Base-by-base conservation (phyloP, 2,888 invertebrate species). In the Amphipyra berbera region DNA sequence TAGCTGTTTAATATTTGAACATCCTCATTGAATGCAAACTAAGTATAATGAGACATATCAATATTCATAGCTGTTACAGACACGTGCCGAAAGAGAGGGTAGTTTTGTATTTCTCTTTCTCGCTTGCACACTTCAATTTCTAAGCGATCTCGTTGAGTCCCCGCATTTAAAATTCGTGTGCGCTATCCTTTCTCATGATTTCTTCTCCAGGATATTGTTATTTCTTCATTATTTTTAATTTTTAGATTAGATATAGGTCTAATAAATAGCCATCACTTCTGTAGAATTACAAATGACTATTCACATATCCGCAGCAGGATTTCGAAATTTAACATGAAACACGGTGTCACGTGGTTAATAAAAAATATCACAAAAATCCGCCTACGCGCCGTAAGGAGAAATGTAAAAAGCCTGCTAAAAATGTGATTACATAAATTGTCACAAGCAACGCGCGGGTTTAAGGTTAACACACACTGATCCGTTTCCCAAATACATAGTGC, bases 401-500 rank as follows among this genome's bases (percentile, higher is more conserved):
- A 78, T 44, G 45, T 61, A 56, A 61, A 77, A 78, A 69, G 66
- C 57, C 50, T 50, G 59, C 35, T 59, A 63, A 71, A 77, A 79
- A 72, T 73, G 68, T 68, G 76, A 79, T 82, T 68, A 79, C 68
- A 52, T 60, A 71, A 74, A 78, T 83, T 86, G 85, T 85, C 87
- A 87, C 87, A 82, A 80, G 82, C 80, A 79, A 78, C 68, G 73
- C 58, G 60, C 60, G 76, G 76, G 82, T 81, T 84, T 81, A 82
- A 87, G 86, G 88, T 86, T 86, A 85, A 87, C 83, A 85, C 84
- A 88, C 81, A 85, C 80, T 84, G 85, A 89, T 89, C 87, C 84
- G 83, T 84, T 84, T 81, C 80, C 86, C 86, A 90, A 91, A 91
- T 89, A 90, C 86, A 86, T 84, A 84, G 82, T 82, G 83, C 79